Evolutionary conservation across 2,113 vertebrate species (phyloP), one percentile per base, ranked within the genome.

Genomic region (Stegastes partitus): DNA sequence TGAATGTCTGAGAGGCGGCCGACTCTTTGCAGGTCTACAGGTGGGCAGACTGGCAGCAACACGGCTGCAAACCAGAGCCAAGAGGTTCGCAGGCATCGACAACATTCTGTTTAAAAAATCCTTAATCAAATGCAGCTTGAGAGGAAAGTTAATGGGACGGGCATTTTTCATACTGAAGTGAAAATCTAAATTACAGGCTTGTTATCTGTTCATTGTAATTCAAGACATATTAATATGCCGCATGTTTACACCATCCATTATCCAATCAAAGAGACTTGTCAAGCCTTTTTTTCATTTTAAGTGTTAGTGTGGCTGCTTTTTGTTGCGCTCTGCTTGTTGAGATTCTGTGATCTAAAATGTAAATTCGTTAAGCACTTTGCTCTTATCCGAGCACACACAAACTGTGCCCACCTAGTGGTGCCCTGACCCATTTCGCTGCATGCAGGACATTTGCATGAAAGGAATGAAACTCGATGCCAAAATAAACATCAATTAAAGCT

Each of bases 401-500:
- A 91, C 82, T 74, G 78, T 77, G 85, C 85, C 88, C 89, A 94
- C 91, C 86, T 91, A 88, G 88, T 58, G 82, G 85, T 90, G 88
- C 87, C 92, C 90, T 95, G 93, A 95, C 93, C 94, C 91, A 93
- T 92, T 93, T 93, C 91, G n/a, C 86, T 74, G 83, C 90, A 89
- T 91, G 93, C 87, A 84, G 92, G 93, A 93, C 94, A 93, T 94
- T 93, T 92, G 93, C 93, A 94, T 95, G 92, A 94, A 94, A 94
- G 93, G 91, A 94, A 90, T 86, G 89, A 92, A 94, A 94, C 91
- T 90, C 74, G 23, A 93, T 93, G 93, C 94, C 94, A 95, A 94
- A 94, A 94, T 93, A 94, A 95, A 94, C 94, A 95, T 95, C 94
- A 95, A 95, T 95, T 95, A 95, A 93, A 93, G 93, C 95, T 94